These are phyloP conservation scores for Pogonognathellus flavescens DNA, from an alignment of 1,140 invertebrate genomes.

Conservation along the genomic window DNA sequence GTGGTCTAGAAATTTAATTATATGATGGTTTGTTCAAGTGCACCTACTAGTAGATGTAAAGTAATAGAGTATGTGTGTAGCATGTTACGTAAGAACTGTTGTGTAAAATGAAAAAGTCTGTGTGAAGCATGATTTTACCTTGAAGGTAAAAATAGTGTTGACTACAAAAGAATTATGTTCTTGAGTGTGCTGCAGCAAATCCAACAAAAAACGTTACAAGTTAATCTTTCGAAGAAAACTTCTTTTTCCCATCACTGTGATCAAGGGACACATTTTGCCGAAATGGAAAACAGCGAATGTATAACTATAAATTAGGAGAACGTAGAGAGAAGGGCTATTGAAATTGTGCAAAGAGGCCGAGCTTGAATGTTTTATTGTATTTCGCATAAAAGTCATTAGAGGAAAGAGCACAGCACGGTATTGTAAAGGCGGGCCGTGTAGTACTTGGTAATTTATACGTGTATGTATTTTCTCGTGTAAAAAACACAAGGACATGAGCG, in stretches of 20 bases:
- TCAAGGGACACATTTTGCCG: constrained; percentile 29
- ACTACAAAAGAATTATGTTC: neutral
- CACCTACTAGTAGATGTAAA: no score
- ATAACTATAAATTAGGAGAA: constrained; percentile 12
- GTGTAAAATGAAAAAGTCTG: no score
- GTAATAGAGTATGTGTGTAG: no score
- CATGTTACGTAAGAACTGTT: no score
- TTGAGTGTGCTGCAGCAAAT: constrained; percentile 2
- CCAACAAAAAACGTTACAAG: constrained; percentile 15
- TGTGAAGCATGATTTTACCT: no score
- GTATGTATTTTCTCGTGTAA: neutral
- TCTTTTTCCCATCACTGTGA: neutral
- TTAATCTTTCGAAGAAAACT: constrained; percentile 10
- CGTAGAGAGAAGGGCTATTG: constrained; percentile 11
- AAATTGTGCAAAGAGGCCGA: constrained; percentile 24
- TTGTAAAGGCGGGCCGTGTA: neutral
- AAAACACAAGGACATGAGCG: neutral
- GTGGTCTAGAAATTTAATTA: no score
- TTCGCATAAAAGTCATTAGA: constrained; percentile 43
- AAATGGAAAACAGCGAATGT: constrained; percentile 29
- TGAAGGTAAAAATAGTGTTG: neutral
- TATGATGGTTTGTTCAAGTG: no score
- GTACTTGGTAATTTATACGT: neutral
- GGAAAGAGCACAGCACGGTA: constrained; percentile 10
- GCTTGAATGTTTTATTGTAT: constrained; percentile 45